Evolutionary conservation across 2,888 invertebrate genomes (phyloP).

Genomic region (Hirtodrosophila duncani): DNA sequence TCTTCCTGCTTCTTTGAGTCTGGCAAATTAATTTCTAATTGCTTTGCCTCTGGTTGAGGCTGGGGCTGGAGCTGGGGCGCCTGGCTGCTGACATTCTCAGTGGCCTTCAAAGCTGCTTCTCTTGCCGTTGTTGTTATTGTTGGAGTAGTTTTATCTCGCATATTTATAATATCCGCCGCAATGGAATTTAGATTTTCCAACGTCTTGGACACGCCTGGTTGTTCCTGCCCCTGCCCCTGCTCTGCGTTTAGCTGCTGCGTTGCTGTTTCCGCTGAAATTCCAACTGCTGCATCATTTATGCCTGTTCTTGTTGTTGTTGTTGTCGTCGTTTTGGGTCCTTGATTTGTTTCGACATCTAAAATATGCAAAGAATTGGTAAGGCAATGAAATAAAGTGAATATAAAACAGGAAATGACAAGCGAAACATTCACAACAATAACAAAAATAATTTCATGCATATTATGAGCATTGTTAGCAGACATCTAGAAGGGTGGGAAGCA

Average conservation of each 20-base stretch:
- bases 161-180: constrained; percentile 67
- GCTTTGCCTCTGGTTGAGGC: constrained; percentile 36
- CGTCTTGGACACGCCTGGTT: constrained; percentile 45
- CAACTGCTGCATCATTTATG: constrained; percentile 42
- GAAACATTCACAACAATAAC: constrained; percentile 50
- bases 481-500: constrained; percentile 6
- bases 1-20: constrained; percentile 31
- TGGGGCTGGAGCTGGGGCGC: constrained; percentile 11
- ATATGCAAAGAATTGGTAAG: constrained; percentile 60
- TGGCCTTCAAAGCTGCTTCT: constrained; percentile 13
- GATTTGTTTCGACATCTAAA: constrained; percentile 74
- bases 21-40: constrained; percentile 67
- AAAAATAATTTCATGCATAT: constrained; percentile 61
- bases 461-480: constrained; percentile 50
- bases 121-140: constrained; percentile 17
- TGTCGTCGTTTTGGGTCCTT: constrained; percentile 49
- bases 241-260: constrained; percentile 12
- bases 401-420: constrained; percentile 70
- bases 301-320: constrained; percentile 27
- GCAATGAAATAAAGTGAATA: constrained; percentile 60
- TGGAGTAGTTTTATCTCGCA: constrained; percentile 46
- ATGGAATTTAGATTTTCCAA: constrained; percentile 62
- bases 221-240: constrained; percentile 12
- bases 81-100: constrained; percentile 22
- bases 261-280: constrained; percentile 33